Base-by-base conservation (phyloP, 2,797 vertebrate genomes). In the Anguilla obscura region DNA sequence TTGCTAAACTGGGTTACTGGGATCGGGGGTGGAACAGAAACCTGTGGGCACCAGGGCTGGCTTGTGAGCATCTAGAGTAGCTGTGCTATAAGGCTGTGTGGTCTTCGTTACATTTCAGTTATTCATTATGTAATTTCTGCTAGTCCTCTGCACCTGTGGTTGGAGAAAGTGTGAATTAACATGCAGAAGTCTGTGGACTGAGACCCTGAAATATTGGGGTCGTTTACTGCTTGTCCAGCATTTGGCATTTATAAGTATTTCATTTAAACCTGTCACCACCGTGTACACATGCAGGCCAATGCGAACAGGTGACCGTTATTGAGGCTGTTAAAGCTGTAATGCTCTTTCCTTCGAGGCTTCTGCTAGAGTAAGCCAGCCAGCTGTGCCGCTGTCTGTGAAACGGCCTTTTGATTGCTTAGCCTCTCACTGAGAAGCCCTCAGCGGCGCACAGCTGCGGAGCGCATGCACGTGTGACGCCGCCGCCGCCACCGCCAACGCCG, bases 401-500 rank as follows among this genome's bases (percentile, higher is more conserved):
- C 16, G 8, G 76, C 30, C 36, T 48, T 45, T 80, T 45, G 21
- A 80, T 45, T 80, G 76, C 76, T 80, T 1, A 80, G 40, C 36
- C 16, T 8, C 36, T 80, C 76, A 45, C 30, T 2, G 12, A 36
- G 69, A 27, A 74, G 69, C 69, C 69, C 30, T 12, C 2, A 16
- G 27, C 24, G 69, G 27, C 27, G 3, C 27, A 16, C 84, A 84
- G 80, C 87, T 69, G n/a, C 54, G n/a, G 45, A 50, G 87, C 58
- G 69, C 82, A 74, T 27, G 87, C 48, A 14, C 10, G 36, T 76
- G 33, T 84, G 36, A 52, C 58, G 58, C 71, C 85, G 69, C 90
- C 87, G 90, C 92, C 92, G 16, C 10, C 50, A 8, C 50, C 27
- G 27, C 36, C 89, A 87, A 63, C 86, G 86, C 89, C 33, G 85